Evolutionary conservation across 2,888 invertebrate species (phyloP).

Genomic region (Orgyia antiqua): DNA sequence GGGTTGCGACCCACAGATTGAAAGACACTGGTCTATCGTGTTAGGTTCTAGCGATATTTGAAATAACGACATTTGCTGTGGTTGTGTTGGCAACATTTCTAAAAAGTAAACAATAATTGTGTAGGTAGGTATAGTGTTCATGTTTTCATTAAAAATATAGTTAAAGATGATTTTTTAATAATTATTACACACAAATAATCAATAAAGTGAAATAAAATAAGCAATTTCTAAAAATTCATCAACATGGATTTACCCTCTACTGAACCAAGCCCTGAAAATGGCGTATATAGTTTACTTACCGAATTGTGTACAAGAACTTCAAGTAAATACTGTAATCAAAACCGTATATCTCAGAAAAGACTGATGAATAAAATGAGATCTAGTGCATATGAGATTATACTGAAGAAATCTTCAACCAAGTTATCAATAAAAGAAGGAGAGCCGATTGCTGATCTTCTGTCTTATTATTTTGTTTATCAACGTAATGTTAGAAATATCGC

Average conservation of each 20-base stretch:
- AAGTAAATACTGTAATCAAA: constrained; percentile 43
- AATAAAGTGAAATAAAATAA: too few species aligned
- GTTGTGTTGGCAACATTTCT: too few species aligned
- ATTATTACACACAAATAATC: too few species aligned
- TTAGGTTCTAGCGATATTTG: too few species aligned
- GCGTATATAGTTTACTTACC: constrained; percentile 59
- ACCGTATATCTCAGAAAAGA: constrained; percentile 44
- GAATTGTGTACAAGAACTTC: constrained; percentile 58
- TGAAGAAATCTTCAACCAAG: constrained; percentile 50
- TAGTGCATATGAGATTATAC: constrained; percentile 58
- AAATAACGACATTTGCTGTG: too few species aligned
- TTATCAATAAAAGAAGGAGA: constrained; percentile 36
- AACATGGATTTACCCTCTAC: constrained; percentile 12
- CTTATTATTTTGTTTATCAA: constrained; percentile 50
- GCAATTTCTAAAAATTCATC: too few species aligned
- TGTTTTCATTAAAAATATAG: too few species aligned
- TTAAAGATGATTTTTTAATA: too few species aligned
- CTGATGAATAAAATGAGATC: constrained; percentile 57
- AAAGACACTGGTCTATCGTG: constrained; percentile 2
- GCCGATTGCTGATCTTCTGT: constrained; percentile 54
- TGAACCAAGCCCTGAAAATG: constrained; percentile 31
- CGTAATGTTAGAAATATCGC: constrained; percentile 55
- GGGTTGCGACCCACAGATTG: constrained; percentile 2
- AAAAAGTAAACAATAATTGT: too few species aligned
- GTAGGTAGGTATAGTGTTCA: too few species aligned